Evolutionary conservation across 2,113 vertebrate genomes (phyloP).

Genomic region (Eurystomus gularis): DNA sequence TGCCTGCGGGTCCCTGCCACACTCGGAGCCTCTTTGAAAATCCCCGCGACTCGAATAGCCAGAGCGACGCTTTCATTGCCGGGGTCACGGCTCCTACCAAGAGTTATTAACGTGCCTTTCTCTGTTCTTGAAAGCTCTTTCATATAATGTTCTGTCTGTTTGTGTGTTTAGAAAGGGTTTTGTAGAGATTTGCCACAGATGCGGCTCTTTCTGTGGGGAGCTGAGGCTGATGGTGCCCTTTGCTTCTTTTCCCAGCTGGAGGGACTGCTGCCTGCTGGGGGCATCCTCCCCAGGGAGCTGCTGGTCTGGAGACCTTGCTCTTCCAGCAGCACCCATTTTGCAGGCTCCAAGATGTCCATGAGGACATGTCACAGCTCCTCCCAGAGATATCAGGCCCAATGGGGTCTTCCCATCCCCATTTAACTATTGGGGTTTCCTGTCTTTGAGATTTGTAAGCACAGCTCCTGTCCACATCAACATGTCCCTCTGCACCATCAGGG

Average conservation of each 20-base stretch:
- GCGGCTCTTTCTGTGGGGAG: not conserved
- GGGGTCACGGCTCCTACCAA: not conserved
- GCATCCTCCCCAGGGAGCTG: not conserved
- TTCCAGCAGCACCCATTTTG: too few species aligned
- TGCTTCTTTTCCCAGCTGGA: not conserved
- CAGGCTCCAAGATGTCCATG: not conserved
- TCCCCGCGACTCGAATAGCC: not conserved
- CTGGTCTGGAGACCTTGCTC: not conserved
- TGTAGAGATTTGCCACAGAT: not conserved
- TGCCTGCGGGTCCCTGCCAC: not conserved
- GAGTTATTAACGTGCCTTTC: not conserved
- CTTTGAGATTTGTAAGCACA: not conserved
- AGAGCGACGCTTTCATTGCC: not conserved
- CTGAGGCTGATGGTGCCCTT: not conserved
- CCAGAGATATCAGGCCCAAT: not conserved
- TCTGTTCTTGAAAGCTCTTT: not conserved
- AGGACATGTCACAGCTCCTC: not conserved
- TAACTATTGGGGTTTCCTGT: not conserved
- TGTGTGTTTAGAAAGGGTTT: conserved; percentile 14
- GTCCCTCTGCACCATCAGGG: not conserved
- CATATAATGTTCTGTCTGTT: not conserved
- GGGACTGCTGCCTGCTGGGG: accelerated
- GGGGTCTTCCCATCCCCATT: accelerated
- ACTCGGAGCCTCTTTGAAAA: not conserved
- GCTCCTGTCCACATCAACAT: not conserved